Conservation (phyloP, 2,113 vertebrate species). For the Pseudonaja textilis region DNA sequence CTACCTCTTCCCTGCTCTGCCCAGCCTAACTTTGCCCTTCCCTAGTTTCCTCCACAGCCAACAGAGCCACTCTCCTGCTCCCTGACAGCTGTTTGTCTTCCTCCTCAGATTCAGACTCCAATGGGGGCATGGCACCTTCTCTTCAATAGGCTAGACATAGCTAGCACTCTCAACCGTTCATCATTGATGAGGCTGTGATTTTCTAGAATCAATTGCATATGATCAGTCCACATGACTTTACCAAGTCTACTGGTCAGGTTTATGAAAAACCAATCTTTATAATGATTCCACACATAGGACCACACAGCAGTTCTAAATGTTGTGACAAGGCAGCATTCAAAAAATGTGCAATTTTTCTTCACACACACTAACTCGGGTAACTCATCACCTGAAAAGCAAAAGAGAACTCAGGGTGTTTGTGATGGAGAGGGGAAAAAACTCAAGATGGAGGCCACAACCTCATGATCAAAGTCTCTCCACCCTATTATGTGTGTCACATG, state of each 20-base stretch:
- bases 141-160: not conserved
- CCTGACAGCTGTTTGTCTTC: too few species aligned
- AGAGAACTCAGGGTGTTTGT: not conserved
- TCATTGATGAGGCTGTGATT: not conserved
- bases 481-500: not conserved
- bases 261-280: not conserved
- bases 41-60: too few species aligned
- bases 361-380: not conserved
- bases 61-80: too few species aligned
- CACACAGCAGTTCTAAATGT: not conserved
- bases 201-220: not conserved
- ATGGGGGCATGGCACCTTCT: not conserved
- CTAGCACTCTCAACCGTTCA: not conserved
- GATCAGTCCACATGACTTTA: not conserved
- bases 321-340: too few species aligned
- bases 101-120: too few species aligned
- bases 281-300: not conserved
- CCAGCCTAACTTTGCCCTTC: too few species aligned
- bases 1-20: too few species aligned
- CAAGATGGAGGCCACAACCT: not conserved
- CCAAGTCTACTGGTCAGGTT: not conserved
- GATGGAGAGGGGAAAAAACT: not conserved
- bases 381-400: not conserved
- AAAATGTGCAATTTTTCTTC: not conserved
- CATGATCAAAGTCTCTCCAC: not conserved